Evolutionary conservation across 2,113 vertebrate species (phyloP), one percentile per base, ranked within the genome.

Genomic region (Australoheros scitulus): DNA sequence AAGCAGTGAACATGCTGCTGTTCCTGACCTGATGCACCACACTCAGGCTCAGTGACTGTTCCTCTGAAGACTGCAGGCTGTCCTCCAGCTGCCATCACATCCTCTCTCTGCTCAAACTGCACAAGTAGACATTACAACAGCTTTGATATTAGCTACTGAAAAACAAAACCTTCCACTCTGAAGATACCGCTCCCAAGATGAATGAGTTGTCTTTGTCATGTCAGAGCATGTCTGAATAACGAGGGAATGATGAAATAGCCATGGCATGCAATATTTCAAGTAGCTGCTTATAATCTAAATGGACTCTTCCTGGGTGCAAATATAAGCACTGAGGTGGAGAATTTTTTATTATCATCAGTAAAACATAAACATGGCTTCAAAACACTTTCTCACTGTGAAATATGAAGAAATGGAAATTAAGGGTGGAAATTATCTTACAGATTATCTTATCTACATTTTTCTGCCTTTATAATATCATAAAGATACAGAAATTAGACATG

Each of bases 141-240:
- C 43, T 72, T 72, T 72, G 17, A 52, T 18, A 50, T 43, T 26
- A 52, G 8, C 34, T 59, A 18, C 38, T 6, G 17, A 15, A n/a
- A 24, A 52, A 56, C 15, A 50, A 38, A 43, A n/a, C 1, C 24
- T 72, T 79, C 32, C 14, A 50, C 1, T 41, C 9, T 14, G 17
- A 50, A 17, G 50, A 47, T 26, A 5, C 41, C 13, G 3, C 57
- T 78, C 10, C 20, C 8, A 14, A 36, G 52, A 32, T 9, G 17
- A 55, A 74, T 34, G 65, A 81, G 57, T 36, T 13, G 22, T 65
- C 77, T 17, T 38, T 3, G 57, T 64, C 65, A 9, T 47, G 61
- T 77, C 83, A 26, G 70, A 47, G 56, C 59, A 58, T 18, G 32
- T 76, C 36, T 74, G 64, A 79, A 29, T 55, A 79, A 81, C 47